Percentiles rank a stretch among this genome's conserved stretches.
phyloP scores from a whole-genome alignment of 2,888 invertebrate genomes.

The Drosophila meridiana region DNA sequence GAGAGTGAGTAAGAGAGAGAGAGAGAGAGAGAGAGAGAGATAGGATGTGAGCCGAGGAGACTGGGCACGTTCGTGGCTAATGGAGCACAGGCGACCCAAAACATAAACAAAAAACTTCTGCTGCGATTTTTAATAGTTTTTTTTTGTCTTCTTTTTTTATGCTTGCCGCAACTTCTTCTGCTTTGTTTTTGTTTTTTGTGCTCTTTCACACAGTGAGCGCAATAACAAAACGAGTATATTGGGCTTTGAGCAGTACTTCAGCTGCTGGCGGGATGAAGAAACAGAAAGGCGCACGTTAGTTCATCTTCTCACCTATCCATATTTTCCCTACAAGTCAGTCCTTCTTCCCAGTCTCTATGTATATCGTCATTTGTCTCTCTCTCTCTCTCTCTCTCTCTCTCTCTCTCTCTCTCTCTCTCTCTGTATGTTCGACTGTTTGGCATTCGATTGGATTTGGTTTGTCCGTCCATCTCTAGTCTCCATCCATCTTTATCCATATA shows the following conservation, averaged over 20 bases:
- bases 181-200: slow-evolving; percentile 5
- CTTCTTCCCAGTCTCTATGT: too few species aligned
- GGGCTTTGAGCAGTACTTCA: not conserved
- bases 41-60: slow-evolving; percentile 13
- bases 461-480: not conserved
- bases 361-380: too few species aligned
- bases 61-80: slow-evolving; percentile 70
- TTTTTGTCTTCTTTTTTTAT: slow-evolving; percentile 17
- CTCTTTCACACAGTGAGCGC: too few species aligned
- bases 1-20: rapidly evolving
- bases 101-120: slow-evolving; percentile 76
- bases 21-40: not conserved
- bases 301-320: not conserved
- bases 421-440: not conserved
- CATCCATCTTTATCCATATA: not conserved
- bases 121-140: slow-evolving; percentile 77
- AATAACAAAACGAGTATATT: not conserved
- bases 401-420: not conserved
- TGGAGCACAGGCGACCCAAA: slow-evolving; percentile 72
- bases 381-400: not conserved
- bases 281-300: not conserved
- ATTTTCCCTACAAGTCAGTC: not conserved
- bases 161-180: not conserved
- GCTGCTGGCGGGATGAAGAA: not conserved
- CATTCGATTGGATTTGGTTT: too few species aligned